Evolutionary conservation across 2,888 invertebrate genomes (phyloP).

Genomic region (Cantharis lateralis): DNA sequence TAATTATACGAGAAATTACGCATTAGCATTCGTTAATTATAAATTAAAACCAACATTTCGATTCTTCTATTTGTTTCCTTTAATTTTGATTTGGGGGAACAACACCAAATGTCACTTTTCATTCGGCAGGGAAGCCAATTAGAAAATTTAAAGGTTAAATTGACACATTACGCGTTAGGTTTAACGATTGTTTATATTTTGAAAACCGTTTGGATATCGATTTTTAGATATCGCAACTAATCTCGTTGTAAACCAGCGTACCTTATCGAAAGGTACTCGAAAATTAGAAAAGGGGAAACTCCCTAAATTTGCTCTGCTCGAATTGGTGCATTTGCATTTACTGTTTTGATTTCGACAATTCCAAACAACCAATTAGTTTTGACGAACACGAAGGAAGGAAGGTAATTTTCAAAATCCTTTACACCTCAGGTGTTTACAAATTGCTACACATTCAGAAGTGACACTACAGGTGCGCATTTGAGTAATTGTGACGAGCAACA

Average conservation of each 20-base stretch:
- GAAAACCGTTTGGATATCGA: background rate
- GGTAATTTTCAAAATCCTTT: background rate
- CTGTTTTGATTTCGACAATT: background rate
- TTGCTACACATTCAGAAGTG: background rate
- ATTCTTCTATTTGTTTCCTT: background rate
- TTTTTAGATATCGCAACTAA: background rate
- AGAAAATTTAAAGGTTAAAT: constrained; percentile 9
- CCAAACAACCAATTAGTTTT: background rate
- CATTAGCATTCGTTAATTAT: background rate
- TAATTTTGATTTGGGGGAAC: background rate
- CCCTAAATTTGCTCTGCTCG: background rate
- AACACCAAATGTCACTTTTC: background rate
- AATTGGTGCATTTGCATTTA: background rate
- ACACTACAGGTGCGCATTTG: background rate
- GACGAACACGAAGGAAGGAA: background rate
- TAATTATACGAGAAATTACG: constrained; percentile 13
- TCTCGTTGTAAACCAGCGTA: background rate
- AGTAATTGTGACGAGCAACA: background rate
- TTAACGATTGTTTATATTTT: constrained; percentile 13
- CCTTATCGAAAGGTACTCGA: background rate
- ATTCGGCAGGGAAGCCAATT: background rate
- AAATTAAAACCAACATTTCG: background rate
- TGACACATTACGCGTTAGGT: background rate
- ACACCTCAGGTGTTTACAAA: background rate
- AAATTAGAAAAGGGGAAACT: background rate